Evolutionary conservation across 2,113 vertebrate species (phyloP).

Genomic region (Burhinus bistriatus): DNA sequence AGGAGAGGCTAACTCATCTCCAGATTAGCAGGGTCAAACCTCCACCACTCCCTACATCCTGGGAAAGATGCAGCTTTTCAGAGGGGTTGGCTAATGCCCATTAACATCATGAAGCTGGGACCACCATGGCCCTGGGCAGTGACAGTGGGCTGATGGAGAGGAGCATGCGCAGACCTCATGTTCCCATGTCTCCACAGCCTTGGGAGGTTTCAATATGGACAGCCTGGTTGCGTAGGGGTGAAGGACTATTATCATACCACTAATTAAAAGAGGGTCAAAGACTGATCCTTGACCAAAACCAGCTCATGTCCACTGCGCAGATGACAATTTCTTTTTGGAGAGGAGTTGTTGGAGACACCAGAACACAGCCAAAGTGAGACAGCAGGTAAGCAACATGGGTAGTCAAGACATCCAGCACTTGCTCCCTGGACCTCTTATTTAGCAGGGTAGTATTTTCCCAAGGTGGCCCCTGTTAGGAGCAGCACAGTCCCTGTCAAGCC

Average conservation of each 20-base stretch:
- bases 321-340: neutral
- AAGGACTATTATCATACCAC: neutral
- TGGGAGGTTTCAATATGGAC: neutral
- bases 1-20: neutral
- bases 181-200: neutral
- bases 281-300: neutral
- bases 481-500: neutral
- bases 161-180: neutral
- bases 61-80: neutral
- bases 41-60: neutral
- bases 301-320: neutral
- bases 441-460: neutral
- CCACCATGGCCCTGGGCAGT: neutral
- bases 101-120: neutral
- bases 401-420: neutral
- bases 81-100: neutral
- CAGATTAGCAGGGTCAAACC: neutral
- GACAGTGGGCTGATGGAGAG: rapidly evolving
- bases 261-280: neutral
- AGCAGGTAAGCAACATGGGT: neutral
- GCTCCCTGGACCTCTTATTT: neutral
- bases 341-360: neutral
- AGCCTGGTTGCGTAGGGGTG: neutral
- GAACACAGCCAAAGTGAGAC: neutral
- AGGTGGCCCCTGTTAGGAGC: neutral